Evolutionary conservation across 2,113 vertebrate genomes (phyloP).

Genomic region (Astur gentilis): DNA sequence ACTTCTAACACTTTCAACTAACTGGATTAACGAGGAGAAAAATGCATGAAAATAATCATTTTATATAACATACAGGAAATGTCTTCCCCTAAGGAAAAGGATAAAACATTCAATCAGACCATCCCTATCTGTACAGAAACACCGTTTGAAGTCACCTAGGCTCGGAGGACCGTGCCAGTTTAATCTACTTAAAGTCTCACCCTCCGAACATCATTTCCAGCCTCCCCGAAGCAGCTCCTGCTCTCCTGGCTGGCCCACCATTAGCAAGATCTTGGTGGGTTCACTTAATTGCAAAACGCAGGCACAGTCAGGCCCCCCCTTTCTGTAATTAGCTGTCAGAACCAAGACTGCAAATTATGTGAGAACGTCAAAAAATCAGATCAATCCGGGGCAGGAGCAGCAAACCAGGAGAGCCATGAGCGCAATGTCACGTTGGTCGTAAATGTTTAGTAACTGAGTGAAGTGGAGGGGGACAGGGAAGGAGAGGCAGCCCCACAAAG

Average conservation of each 20-base stretch:
- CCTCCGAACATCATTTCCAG: not conserved
- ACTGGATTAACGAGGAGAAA: not conserved
- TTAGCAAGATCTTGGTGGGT: not conserved
- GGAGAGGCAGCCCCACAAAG: not conserved
- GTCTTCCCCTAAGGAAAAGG: slow-evolving; percentile 12
- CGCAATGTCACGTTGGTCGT: rapidly evolving
- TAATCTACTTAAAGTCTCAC: not conserved
- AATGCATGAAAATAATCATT: not conserved
- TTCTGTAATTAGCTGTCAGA: not conserved
- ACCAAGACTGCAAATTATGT: not conserved
- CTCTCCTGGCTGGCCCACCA: not conserved
- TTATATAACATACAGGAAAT: not conserved
- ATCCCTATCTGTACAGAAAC: not conserved
- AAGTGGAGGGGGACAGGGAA: not conserved
- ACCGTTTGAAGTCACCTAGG: not conserved
- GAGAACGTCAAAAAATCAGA: not conserved
- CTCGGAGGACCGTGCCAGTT: not conserved
- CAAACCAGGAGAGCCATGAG: not conserved
- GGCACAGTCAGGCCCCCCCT: not conserved
- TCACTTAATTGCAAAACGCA: not conserved
- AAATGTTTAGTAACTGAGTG: not conserved
- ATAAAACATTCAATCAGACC: not conserved
- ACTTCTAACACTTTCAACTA: not conserved
- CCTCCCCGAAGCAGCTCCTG: not conserved
- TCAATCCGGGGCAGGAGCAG: not conserved